Evolutionary conservation across 2,888 invertebrate species (phyloP).

Genomic region (Caenorhabditis drosophilae): DNA sequence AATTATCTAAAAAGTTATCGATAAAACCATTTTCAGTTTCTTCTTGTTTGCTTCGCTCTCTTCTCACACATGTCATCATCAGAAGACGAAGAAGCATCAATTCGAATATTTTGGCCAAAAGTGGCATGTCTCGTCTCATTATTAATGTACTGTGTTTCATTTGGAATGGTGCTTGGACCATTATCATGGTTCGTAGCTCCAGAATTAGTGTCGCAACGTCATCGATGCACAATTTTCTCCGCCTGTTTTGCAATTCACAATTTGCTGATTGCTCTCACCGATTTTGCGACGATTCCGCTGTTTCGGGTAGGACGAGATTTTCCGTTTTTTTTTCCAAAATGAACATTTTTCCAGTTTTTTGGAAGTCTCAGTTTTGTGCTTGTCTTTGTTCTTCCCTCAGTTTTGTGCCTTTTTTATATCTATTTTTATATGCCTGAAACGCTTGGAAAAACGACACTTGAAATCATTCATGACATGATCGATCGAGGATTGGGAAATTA

Average conservation of each 20-base stretch:
- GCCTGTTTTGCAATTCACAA: slow-evolving; percentile 63
- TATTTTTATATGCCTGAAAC: slow-evolving; percentile 62
- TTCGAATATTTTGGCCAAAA: no score
- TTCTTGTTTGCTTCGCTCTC: slow-evolving; percentile 51
- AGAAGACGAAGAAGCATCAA: background rate
- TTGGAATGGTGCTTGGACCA: slow-evolving; percentile 60
- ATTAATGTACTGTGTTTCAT: slow-evolving; percentile 53
- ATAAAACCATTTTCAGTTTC: slow-evolving; percentile 24
- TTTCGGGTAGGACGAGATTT: slow-evolving; percentile 49
- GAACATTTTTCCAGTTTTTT: slow-evolving; percentile 42
- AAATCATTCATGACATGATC: slow-evolving; percentile 45
- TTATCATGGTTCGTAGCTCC: slow-evolving; percentile 63
- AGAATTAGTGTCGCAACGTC: slow-evolving; percentile 61
- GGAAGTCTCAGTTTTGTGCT: slow-evolving; percentile 56
- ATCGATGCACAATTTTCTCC: slow-evolving; percentile 61
- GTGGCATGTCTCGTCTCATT: slow-evolving; percentile 51
- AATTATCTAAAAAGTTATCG: background rate
- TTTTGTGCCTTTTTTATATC: slow-evolving; percentile 51
- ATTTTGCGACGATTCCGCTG: slow-evolving; percentile 58
- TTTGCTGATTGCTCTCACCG: slow-evolving; percentile 58
- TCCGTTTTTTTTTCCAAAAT: background rate
- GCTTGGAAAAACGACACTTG: slow-evolving; percentile 50
- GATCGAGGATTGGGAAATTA: slow-evolving; percentile 12
- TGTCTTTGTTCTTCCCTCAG: slow-evolving; percentile 57
- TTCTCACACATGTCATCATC: slow-evolving; percentile 40